phyloP scores from a whole-genome alignment of 2,113 vertebrate species.

The Trochalopteron elliotii region DNA sequence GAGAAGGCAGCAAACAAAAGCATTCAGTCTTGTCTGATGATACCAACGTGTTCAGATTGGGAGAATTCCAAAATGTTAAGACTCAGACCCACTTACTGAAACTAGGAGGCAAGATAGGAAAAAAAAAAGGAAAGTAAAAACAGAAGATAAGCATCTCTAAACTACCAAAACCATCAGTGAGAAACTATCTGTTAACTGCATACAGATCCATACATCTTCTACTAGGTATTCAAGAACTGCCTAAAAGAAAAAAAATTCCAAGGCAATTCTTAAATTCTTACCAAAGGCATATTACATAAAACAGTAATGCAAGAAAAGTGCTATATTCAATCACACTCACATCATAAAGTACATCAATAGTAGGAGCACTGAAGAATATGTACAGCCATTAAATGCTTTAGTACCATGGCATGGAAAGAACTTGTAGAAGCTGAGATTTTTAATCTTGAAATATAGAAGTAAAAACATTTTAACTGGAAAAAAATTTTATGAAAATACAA shows the following conservation, averaged over 20 bases:
- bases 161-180: background rate
- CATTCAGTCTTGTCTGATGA: background rate
- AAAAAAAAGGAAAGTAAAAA: background rate
- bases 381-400: background rate
- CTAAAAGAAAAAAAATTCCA: background rate
- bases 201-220: background rate
- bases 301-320: background rate
- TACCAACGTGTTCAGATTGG: background rate
- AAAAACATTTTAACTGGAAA: background rate
- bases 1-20: background rate
- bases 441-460: background rate
- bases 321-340: background rate
- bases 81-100: background rate
- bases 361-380: background rate
- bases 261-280: background rate
- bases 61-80: background rate
- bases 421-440: background rate
- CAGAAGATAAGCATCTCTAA: background rate
- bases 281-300: background rate
- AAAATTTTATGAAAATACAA: background rate
- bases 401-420: rapidly evolving
- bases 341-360: background rate
- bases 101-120: background rate
- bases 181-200: background rate
- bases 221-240: background rate